phyloP scores from a whole-genome alignment of 2,888 invertebrate genomes.

The Amorpha juglandis region DNA sequence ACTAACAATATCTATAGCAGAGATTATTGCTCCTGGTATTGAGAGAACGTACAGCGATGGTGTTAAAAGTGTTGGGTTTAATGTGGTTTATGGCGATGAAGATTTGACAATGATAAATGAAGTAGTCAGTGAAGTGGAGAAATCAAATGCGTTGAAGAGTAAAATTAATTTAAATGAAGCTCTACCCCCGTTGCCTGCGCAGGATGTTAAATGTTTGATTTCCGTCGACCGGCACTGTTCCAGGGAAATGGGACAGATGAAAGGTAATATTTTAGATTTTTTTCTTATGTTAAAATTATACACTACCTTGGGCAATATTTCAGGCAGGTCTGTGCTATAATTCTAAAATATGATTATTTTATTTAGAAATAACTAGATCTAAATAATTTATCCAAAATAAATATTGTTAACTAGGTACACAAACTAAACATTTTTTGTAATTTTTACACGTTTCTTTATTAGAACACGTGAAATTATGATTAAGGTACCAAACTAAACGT shows the following conservation, averaged over 20 bases:
- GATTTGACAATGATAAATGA: slow-evolving; percentile 64
- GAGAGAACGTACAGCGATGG: slow-evolving; percentile 57
- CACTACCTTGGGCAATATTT: not conserved
- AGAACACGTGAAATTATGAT: too few species aligned
- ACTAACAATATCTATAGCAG: slow-evolving; percentile 39
- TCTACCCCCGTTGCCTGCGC: slow-evolving; percentile 56
- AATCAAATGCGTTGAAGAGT: slow-evolving; percentile 49
- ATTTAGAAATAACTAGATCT: too few species aligned
- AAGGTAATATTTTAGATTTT: slow-evolving; percentile 59
- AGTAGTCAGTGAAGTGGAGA: slow-evolving; percentile 61
- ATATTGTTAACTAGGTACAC: too few species aligned
- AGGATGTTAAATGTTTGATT: slow-evolving; percentile 77
- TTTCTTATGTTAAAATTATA: too few species aligned
- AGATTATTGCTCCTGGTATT: slow-evolving; percentile 51
- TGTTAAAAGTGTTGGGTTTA: slow-evolving; percentile 58
- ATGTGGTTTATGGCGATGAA: slow-evolving; percentile 68
- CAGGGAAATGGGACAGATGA: slow-evolving; percentile 64
- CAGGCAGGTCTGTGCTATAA: not conserved
- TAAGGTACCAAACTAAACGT: too few species aligned
- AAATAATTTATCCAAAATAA: too few species aligned
- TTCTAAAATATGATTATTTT: not conserved
- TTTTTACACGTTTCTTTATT: too few species aligned
- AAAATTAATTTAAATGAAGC: slow-evolving; percentile 51
- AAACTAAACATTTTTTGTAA: too few species aligned
- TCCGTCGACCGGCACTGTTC: slow-evolving; percentile 72